Conservation (phyloP, 2,797 vertebrate species). For the Neopelma chrysocephalum region DNA sequence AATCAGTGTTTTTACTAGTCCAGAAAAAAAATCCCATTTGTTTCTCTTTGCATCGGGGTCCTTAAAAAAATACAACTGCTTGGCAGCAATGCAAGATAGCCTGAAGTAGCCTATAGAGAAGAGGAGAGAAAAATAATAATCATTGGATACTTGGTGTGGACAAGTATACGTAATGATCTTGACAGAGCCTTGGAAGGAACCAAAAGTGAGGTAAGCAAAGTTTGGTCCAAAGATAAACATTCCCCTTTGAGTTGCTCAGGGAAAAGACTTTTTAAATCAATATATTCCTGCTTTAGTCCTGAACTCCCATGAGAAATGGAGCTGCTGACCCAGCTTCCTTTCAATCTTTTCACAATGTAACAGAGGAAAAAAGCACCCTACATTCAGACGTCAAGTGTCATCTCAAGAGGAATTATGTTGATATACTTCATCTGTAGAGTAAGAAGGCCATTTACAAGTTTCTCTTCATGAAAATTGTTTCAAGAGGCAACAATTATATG, state of each 20-base stretch:
- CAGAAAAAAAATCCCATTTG: background rate
- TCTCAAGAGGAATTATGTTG: background rate
- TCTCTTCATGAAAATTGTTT: background rate
- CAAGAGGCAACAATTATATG: background rate
- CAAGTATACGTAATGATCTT: background rate
- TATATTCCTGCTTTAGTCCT: background rate
- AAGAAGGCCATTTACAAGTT: background rate
- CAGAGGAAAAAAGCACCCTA: background rate
- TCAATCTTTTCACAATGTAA: background rate
- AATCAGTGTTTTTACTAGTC: background rate
- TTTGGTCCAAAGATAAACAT: background rate
- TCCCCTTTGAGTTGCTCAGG: background rate
- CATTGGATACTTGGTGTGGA: background rate
- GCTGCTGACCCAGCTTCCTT: background rate
- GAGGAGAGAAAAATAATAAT: background rate
- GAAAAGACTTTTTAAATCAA: background rate
- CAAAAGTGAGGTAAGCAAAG: background rate
- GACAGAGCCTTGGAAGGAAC: background rate
- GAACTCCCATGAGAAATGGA: background rate
- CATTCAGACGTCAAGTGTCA: background rate
- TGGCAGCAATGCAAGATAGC: background rate
- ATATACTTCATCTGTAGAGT: background rate
- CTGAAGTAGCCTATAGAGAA: background rate
- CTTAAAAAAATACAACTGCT: background rate
- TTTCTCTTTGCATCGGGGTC: background rate